A percentile compares a stretch with the other conserved stretches of the same genome.
phyloP scores from a whole-genome alignment of 2,113 vertebrate genomes.

The Brachypodius melanocephalos region DNA sequence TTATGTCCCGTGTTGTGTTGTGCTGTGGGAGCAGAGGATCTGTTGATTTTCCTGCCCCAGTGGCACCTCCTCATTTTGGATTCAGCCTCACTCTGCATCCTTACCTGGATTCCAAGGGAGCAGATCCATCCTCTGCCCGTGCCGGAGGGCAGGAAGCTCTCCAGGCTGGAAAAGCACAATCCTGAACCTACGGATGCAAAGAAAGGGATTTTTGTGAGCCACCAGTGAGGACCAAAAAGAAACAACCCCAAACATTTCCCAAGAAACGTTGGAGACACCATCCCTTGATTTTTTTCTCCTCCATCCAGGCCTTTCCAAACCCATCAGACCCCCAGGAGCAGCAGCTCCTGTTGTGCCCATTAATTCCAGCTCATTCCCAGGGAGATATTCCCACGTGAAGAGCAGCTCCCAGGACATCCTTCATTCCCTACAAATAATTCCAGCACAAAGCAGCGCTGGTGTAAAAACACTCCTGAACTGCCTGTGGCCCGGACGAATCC shows the following conservation, averaged over 20 bases:
- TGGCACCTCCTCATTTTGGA: too few relatives aligned
- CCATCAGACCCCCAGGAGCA: background rate
- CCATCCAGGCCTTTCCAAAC: background rate
- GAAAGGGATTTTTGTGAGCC: background rate
- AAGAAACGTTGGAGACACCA: accelerated
- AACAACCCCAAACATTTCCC: background rate
- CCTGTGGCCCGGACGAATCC: background rate
- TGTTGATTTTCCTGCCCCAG: background rate
- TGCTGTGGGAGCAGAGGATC: background rate
- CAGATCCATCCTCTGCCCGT: background rate
- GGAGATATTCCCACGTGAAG: accelerated
- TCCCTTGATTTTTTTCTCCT: too few relatives aligned
- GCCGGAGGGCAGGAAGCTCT: too few relatives aligned
- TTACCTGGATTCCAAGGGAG: background rate
- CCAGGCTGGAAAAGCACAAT: too few relatives aligned
- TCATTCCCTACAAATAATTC: background rate
- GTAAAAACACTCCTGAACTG: background rate
- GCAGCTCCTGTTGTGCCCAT: background rate
- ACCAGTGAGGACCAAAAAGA: background rate
- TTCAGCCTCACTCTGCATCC: background rate
- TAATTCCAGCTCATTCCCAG: background rate
- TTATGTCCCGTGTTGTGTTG: accelerated
- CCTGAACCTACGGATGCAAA: too few relatives aligned
- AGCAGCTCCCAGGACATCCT: background rate
- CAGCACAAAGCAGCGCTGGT: background rate